Conservation (phyloP, 64 coral and sea anemone genomes). For the Porites australiensis region DNA sequence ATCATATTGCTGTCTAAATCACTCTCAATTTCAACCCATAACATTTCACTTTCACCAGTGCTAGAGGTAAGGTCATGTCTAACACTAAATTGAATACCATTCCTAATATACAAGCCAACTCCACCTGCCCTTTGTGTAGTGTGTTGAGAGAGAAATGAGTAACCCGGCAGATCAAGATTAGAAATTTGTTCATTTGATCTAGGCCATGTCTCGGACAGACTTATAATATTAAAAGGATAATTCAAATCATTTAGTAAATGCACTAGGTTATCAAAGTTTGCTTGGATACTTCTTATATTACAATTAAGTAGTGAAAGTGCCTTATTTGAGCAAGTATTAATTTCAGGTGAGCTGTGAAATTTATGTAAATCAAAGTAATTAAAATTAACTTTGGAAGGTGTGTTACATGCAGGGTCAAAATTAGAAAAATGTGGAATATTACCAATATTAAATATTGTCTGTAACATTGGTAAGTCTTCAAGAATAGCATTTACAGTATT, state of each 20-base stretch:
- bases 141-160: background rate
- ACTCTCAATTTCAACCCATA: conserved; percentile 57
- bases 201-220: conserved; percentile 75
- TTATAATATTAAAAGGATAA: conserved; percentile 60
- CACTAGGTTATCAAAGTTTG: conserved; percentile 62
- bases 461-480: background rate
- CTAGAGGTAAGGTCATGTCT: background rate
- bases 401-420: conserved; percentile 13
- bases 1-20: conserved; percentile 49
- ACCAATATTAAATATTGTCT: background rate
- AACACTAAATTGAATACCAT: background rate
- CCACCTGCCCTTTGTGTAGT: background rate
- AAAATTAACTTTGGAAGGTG: conserved; percentile 12
- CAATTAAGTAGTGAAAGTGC: conserved; percentile 60
- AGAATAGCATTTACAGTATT: background rate
- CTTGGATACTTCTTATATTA: conserved; percentile 74
- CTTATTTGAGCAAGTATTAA: conserved; percentile 5
- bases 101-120: background rate
- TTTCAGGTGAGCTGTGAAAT: background rate
- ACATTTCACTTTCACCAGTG: conserved; percentile 4
- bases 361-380: conserved; percentile 23
- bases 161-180: background rate
- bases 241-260: conserved; percentile 51
- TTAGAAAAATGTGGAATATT: background rate
- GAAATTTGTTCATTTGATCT: background rate